Base-by-base conservation (phyloP, 2,888 invertebrate species). In the Dicranocentrus wangi region DNA sequence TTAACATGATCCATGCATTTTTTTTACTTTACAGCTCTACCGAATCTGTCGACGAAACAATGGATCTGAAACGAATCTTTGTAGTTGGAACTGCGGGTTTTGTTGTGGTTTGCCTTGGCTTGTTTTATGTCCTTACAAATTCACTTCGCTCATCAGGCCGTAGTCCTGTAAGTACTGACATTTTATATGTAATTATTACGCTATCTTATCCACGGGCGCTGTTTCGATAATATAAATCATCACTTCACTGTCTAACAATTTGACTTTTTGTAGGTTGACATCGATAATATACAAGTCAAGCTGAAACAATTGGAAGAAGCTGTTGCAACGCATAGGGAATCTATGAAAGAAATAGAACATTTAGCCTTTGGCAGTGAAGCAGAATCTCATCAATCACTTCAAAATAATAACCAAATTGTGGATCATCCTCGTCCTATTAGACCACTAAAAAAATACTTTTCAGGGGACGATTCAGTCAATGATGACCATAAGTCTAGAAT, bases 21-120 rank as follows among this genome's bases (percentile, higher is more conserved):
- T 39, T 8, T 39, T 39, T 39, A 8, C 39, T 39, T 39, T 39
- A 39, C 7, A 39, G 39, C 39, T 39, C 39, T 39, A 8, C 39
- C n/a, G n/a, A n/a, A n/a, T n/a, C n/a, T n/a, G n/a, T n/a, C n/a
- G n/a, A n/a, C n/a, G n/a, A n/a, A 51, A 82, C 63, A 7, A 85
- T 87, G 86, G 85, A 86, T 72, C 65, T 87, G 47, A 87, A 87
- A 65, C 83, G 85, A 55, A 82, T 87, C 32, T 87, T 87, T 70
- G 82, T 87, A 0, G 27, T 86, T 17, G 87, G 87, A 8, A 87
- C 87, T 0, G 83, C 83, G 25, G 86, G 85, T 0, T 87, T 87
- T 55, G 83, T 85, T 1, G 42, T 85, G 1, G 83, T 86, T 2
- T 86, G 83, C 47, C 58, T 87, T 13, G 86, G 82, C 8, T 61